A percentile compares a stretch with the other conserved stretches of the same genome.
phyloP scores from a whole-genome alignment of 2,113 vertebrate genomes.

The Apeltes quadracus region DNA sequence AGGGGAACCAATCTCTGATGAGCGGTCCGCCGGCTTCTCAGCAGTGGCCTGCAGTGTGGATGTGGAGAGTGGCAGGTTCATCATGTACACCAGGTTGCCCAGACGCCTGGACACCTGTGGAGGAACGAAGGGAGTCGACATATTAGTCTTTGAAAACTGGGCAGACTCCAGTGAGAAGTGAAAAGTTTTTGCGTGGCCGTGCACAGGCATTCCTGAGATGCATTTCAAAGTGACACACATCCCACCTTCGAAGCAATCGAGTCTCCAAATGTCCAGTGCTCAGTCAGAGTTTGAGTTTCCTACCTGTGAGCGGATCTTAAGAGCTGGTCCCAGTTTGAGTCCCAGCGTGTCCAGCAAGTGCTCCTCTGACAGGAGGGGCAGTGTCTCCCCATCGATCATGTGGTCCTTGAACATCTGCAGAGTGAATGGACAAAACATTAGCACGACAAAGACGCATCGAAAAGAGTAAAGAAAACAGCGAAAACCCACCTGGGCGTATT shows the following conservation, averaged over 20 bases:
- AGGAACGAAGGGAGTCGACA: background rate
- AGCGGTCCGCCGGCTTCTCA: slow-evolving; percentile 82
- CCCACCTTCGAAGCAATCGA: background rate
- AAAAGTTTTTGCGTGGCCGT: no score
- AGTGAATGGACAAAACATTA: slow-evolving; percentile 14
- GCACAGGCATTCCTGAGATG: no score
- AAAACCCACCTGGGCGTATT: slow-evolving; percentile 90
- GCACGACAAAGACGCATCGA: background rate
- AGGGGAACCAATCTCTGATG: slow-evolving; percentile 81
- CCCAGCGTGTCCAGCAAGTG: slow-evolving; percentile 94
- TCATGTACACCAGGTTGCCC: slow-evolving; percentile 86
- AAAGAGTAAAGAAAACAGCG: background rate
- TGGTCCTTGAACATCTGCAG: slow-evolving; percentile 92
- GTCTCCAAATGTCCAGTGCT: background rate
- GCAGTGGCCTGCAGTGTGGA: slow-evolving; percentile 72
- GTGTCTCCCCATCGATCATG: slow-evolving; percentile 93
- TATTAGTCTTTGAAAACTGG: background rate
- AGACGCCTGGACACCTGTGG: slow-evolving; percentile 87
- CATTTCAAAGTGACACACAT: background rate
- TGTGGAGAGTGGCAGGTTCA: slow-evolving; percentile 83
- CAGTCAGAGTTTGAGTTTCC: slow-evolving; percentile 4
- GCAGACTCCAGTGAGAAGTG: no score
- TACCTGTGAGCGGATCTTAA: slow-evolving; percentile 98
- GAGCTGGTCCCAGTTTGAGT: slow-evolving; percentile 91
- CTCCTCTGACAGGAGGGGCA: slow-evolving; percentile 93